Percentiles rank a stretch among this genome's conserved stretches.
Evolutionary conservation across 2,113 vertebrate genomes (phyloP).

Genomic region (Okapia johnstoni): DNA sequence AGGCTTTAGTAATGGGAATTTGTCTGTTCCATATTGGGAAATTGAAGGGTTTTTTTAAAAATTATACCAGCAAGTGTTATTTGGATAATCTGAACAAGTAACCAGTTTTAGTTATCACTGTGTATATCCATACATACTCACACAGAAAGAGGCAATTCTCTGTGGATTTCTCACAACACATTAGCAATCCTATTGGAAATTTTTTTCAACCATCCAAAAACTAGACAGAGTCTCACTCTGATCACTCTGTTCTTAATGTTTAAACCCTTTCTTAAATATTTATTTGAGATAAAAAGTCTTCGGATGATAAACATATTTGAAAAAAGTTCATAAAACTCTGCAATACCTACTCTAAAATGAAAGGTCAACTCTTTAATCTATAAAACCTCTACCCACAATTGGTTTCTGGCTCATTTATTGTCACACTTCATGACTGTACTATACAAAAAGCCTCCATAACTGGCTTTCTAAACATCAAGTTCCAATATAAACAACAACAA

Average conservation of each 20-base stretch:
- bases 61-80: neutral
- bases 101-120: neutral
- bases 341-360: neutral
- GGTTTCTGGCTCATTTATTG: neutral
- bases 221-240: neutral
- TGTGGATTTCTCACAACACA: neutral
- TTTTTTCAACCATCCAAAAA: neutral
- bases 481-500: neutral
- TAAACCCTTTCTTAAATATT: neutral
- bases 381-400: neutral
- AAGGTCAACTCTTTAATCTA: neutral
- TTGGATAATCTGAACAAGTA: neutral
- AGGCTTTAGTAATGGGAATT: neutral
- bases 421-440: neutral
- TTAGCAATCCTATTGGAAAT: neutral
- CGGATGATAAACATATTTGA: neutral
- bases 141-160: neutral
- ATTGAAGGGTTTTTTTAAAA: neutral
- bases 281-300: neutral
- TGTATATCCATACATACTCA: neutral
- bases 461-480: neutral
- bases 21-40: slow-evolving; percentile 35
- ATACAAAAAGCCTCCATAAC: neutral
- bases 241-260: neutral
- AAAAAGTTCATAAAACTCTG: neutral